Percentiles rank a stretch among this genome's conserved stretches.
Conservation (phyloP, 1,140 invertebrate species). For the Holotrichia oblita region DNA sequence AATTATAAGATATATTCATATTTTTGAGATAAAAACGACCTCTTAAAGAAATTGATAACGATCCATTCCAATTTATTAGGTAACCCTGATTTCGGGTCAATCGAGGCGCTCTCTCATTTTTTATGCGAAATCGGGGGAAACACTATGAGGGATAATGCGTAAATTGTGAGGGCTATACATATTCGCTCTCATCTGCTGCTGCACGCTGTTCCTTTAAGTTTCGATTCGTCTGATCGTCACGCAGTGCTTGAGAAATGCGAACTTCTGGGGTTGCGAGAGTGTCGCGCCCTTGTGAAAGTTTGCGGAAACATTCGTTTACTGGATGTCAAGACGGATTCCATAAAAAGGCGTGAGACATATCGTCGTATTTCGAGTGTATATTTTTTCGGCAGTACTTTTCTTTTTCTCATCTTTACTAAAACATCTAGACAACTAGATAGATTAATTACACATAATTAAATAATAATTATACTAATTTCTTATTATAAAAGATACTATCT, state of each 20-base stretch:
- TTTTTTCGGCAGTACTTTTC: neutral
- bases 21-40: conserved; percentile 11
- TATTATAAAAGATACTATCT: too few relatives aligned
- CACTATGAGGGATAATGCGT: conserved; percentile 2
- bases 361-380: neutral
- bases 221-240: neutral
- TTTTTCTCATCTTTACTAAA: neutral
- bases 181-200: neutral
- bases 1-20: conserved; percentile 36
- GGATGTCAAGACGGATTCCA: neutral
- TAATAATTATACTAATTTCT: too few relatives aligned
- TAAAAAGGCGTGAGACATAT: neutral
- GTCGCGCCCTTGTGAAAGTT: neutral
- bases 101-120: conserved; percentile 11
- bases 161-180: neutral
- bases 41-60: conserved; percentile 34
- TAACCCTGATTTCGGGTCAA: conserved; percentile 25
- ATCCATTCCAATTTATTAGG: conserved; percentile 32
- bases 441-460: too few relatives aligned
- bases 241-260: neutral
- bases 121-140: conserved; percentile 1
- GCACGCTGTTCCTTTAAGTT: neutral
- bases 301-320: neutral
- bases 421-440: too few relatives aligned
- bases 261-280: neutral